Base-by-base conservation (phyloP, 1,140 invertebrate species). In the Solen grandis region DNA sequence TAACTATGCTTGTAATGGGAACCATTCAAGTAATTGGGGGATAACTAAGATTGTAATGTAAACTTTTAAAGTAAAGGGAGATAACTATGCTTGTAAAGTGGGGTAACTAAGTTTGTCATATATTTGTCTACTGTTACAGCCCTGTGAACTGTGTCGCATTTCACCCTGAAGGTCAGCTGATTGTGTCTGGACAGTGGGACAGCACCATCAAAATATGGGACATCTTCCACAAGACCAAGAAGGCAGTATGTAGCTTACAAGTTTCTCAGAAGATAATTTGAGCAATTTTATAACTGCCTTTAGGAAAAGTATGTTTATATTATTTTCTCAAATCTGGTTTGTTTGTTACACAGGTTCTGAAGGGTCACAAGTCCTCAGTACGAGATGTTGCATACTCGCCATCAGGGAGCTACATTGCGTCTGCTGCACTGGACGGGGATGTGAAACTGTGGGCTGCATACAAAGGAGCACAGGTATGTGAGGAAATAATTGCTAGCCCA, bases 81-180 rank as follows among this genome's bases (percentile, higher is more conserved):
- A n/a, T n/a, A n/a, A n/a, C n/a, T n/a, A n/a, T n/a, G n/a, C n/a
- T n/a, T n/a, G n/a, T n/a, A n/a, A n/a, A n/a, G n/a, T n/a, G n/a
- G n/a, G n/a, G n/a, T n/a, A n/a, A n/a, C n/a, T n/a, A n/a, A n/a
- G n/a, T n/a, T n/a, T n/a, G n/a, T n/a, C n/a, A n/a, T n/a, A n/a
- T n/a, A n/a, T n/a, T n/a, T n/a, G n/a, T n/a, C n/a, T 46, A 10
- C 41, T 46, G 8, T 46, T 46, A 10, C 41, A 90, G 89, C 52
- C 92, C 92, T 29, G 85, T 93, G 19, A 93, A 92, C 74, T 91
- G 91, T 87, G 89, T 93, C 29, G 83, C 88, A 57, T 92, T 92
- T 75, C 92, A 93, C 69, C 91, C 91, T n/a, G 85, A 87, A 36
- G 88, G 86, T 8, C 87, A 90, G 80, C 68, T 85, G 55, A 86